These are phyloP conservation scores for Melopsittacus undulatus DNA, from an alignment of 2,797 vertebrate genomes.

Conservation along the genomic window DNA sequence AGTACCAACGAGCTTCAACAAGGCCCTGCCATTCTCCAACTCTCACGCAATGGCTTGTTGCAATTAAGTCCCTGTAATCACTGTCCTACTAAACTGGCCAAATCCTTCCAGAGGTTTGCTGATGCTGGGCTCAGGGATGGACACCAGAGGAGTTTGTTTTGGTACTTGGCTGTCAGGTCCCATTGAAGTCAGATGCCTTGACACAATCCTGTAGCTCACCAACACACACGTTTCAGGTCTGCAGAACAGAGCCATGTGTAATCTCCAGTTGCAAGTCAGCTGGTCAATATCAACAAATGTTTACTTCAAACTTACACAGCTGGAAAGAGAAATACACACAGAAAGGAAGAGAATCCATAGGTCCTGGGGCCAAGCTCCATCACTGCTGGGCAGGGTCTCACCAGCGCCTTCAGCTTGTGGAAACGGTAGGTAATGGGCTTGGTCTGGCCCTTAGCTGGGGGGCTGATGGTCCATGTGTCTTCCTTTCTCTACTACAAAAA, in stretches of 20 bases:
- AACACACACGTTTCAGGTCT: neutral
- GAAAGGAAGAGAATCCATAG: neutral
- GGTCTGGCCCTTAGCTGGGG: neutral
- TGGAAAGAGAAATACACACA: neutral
- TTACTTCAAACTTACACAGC: neutral
- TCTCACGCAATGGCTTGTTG: neutral
- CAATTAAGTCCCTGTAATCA: neutral
- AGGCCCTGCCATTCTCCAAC: neutral
- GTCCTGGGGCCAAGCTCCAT: neutral
- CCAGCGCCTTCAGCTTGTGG: neutral
- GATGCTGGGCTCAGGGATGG: neutral
- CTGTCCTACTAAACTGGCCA: neutral
- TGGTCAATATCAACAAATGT: neutral
- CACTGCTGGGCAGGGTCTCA: neutral
- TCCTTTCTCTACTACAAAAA: neutral
- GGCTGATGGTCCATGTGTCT: neutral
- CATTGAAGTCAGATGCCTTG: neutral
- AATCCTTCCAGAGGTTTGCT: neutral
- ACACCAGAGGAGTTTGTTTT: neutral
- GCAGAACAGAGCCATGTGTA: fast-evolving
- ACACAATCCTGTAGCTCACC: neutral
- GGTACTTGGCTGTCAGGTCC: neutral
- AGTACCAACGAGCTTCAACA: neutral
- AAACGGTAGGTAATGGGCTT: neutral
- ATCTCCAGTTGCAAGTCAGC: neutral